Evolutionary conservation across 2,797 vertebrate genomes (phyloP), one percentile per base, ranked within the genome.

Genomic region (Phrynocephalus guinanensis): DNA sequence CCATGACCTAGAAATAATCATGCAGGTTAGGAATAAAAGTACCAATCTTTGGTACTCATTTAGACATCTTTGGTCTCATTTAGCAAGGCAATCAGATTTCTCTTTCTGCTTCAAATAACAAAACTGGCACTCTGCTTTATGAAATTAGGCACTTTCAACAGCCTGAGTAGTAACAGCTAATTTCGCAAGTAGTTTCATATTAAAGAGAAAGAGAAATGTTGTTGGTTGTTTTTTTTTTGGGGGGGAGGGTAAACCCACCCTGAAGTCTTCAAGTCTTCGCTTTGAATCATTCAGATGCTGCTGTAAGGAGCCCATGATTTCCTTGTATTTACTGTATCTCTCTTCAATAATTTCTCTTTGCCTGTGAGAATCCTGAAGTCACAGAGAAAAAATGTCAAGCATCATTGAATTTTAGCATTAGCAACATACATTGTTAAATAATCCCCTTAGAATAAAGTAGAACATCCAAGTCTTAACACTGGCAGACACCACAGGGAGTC

Each of bases 211-310:
- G 38, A 44, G 38, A 44, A 44, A 44, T 44, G 38, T 44, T 44
- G 38, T 44, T 44, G 38, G 38, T 3, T 2, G 2, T 38, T 44
- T 44, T 44, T 44, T 44, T 44, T 33, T 33, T 20, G 28, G 56
- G 63, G 26, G 87, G 90, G 86, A 44, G 44, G 0, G 84, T 2
- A 85, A 89, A 87, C 83, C 52, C 92, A 99, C 99, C 93, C 96
- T 96, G 90, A 97, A 97, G 85, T 97, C 97, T 79, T 96, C 96
- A 85, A 97, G 96, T 93, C 94, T 96, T 72, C 95, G 95, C 88
- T 97, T 98, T 93, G 97, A 97, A 90, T 98, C 97, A 67, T 98
- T 97, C 91, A 97, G 97, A 93, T 97, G 97, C 70, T 97, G 97
- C 85, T 98, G 98, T 84, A 98, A 95, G 90, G 97, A 96, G 81